A percentile compares a stretch with the other conserved stretches of the same genome.
phyloP scores from a whole-genome alignment of 2,113 vertebrate species.

The Podarcis raffonei region DNA sequence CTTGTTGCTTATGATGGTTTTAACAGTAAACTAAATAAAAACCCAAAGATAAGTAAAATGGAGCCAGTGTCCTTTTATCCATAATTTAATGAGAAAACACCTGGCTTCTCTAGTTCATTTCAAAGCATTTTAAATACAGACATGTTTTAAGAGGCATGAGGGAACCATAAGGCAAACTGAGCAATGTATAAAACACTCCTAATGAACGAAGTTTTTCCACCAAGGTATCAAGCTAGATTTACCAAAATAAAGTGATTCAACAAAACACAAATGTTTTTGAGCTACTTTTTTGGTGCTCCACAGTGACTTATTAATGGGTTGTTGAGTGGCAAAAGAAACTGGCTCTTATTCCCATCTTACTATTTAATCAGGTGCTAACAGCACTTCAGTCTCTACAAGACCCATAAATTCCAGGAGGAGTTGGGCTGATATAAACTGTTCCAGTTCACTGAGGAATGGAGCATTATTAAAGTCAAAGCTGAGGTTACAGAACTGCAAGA shows the following conservation, averaged over 20 bases:
- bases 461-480: constrained; percentile 8
- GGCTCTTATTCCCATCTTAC: constrained; percentile 38
- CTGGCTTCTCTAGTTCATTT: constrained; percentile 29
- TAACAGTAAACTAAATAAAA: constrained; percentile 19
- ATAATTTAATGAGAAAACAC: constrained; percentile 10
- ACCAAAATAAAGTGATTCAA: constrained; percentile 33
- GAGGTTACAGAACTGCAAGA: not conserved
- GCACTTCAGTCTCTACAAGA: constrained; percentile 17
- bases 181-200: not conserved
- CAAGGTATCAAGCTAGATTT: constrained; percentile 31
- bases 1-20: not conserved
- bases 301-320: constrained; percentile 25
- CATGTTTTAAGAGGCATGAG: constrained; percentile 26
- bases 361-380: constrained; percentile 51
- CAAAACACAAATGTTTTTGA: constrained; percentile 3
- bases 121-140: constrained; percentile 41
- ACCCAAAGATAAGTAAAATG: not conserved
- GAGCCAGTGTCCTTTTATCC: not conserved
- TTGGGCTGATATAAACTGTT: constrained; percentile 15
- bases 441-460: not conserved
- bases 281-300: constrained; percentile 29
- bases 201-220: constrained; percentile 22
- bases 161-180: constrained; percentile 41
- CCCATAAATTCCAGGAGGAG: constrained; percentile 24
- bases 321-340: constrained; percentile 41